A percentile compares a stretch with the other conserved stretches of the same genome.
phyloP scores from a whole-genome alignment of 1,140 invertebrate genomes.

The Tetranychus cinnabarinus region DNA sequence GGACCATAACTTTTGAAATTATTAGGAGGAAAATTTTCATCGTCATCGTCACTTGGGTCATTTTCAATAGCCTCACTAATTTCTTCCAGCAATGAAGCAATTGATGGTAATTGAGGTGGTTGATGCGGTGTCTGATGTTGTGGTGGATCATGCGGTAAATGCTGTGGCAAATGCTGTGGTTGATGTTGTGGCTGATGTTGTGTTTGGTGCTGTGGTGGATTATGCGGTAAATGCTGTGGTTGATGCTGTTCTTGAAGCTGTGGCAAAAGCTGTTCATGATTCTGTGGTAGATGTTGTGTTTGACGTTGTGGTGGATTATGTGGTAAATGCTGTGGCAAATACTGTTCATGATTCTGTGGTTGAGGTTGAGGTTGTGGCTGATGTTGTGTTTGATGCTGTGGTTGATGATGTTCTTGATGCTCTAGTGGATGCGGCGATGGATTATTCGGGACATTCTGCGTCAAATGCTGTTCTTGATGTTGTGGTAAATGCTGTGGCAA shows the following conservation, averaged over 20 bases:
- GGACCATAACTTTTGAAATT: conserved; percentile 31
- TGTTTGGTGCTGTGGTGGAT: conserved; percentile 4
- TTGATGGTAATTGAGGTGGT: neutral
- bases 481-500: neutral
- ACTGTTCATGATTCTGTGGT: conserved; percentile 11
- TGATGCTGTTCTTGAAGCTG: neutral
- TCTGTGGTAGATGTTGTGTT: neutral
- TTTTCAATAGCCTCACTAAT: conserved; percentile 14
- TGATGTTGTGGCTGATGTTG: conserved; percentile 2
- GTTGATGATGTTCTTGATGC: neutral
- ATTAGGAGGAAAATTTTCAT: neutral
- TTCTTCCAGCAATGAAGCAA: conserved; percentile 12
- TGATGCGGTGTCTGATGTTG: neutral
- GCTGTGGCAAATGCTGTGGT: neutral
- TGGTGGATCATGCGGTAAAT: neutral
- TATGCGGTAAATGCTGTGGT: neutral
- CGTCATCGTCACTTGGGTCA: neutral
- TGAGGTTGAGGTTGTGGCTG: neutral
- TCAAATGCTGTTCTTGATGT: neutral
- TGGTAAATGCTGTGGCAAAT: conserved; percentile 5
- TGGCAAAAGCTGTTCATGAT: neutral
- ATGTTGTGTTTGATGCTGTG: neutral
- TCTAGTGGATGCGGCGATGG: neutral
- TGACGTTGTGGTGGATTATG: neutral
- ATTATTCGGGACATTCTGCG: neutral